A percentile compares a stretch with the other conserved stretches of the same genome.
These are phyloP conservation scores for Drosophila arawakana DNA, from an alignment of 1,140 invertebrate species.

Conservation along the genomic window DNA sequence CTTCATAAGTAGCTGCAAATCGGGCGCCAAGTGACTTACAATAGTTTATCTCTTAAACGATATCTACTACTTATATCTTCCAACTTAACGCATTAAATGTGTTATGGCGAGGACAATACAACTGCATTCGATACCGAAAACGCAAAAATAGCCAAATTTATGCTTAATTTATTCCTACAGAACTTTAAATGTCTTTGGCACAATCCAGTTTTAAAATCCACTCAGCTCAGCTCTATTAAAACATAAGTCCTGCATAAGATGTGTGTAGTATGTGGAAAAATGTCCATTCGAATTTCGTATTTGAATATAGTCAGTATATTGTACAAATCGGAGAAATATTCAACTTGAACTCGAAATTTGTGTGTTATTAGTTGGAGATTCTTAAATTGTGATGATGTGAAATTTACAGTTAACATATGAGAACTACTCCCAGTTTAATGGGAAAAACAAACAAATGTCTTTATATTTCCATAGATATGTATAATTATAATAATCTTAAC, in stretches of 20 bases:
- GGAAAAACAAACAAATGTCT: slow-evolving; percentile 80
- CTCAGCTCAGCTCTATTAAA: slow-evolving; percentile 38
- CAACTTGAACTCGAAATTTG: slow-evolving; percentile 27
- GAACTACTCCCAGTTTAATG: slow-evolving; percentile 83
- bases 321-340: slow-evolving; percentile 35
- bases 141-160: slow-evolving; percentile 20
- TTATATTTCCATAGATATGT: slow-evolving; percentile 67
- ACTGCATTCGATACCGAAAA: slow-evolving; percentile 9
- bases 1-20: slow-evolving; percentile 42
- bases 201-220: slow-evolving; percentile 27
- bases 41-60: slow-evolving; percentile 38
- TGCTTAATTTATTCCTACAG: slow-evolving; percentile 10
- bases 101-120: slow-evolving; percentile 43
- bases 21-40: slow-evolving; percentile 51
- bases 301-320: slow-evolving; percentile 23
- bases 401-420: slow-evolving; percentile 84
- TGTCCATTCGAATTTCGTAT: slow-evolving; percentile 33
- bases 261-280: neutral
- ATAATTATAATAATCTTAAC: slow-evolving; percentile 62
- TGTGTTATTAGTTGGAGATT: slow-evolving; percentile 78
- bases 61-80: slow-evolving; percentile 34
- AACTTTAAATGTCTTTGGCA: slow-evolving; percentile 26
- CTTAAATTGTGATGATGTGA: slow-evolving; percentile 84
- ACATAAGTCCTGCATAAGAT: slow-evolving; percentile 5
- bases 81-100: slow-evolving; percentile 43